Conservation (phyloP, 1,140 invertebrate species). For the Atta cephalotes region DNA sequence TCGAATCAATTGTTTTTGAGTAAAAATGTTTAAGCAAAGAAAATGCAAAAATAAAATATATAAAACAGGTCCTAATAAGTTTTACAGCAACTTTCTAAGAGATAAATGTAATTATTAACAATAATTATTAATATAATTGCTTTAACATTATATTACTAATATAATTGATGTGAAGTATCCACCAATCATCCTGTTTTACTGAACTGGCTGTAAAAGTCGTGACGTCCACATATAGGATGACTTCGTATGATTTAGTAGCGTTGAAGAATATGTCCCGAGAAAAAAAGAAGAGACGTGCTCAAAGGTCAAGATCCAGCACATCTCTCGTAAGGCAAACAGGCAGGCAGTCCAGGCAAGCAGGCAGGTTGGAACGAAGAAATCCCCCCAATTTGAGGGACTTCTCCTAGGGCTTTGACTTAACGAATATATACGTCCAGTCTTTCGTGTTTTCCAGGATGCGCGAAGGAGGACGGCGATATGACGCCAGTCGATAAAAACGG, state of each 20-base stretch:
- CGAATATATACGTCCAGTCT: slow-evolving; percentile 84
- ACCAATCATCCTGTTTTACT: neutral
- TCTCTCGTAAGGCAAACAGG: slow-evolving; percentile 32
- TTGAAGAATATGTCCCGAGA: neutral
- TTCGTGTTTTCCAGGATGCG: slow-evolving; percentile 66
- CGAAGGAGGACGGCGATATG: slow-evolving; percentile 59
- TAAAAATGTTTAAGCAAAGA: neutral
- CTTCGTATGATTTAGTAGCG: slow-evolving; percentile 44
- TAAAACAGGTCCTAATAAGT: neutral
- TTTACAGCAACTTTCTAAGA: neutral
- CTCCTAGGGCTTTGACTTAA: slow-evolving; percentile 82
- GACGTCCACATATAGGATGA: neutral
- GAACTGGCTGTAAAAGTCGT: neutral
- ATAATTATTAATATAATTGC: neutral
- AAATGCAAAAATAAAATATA: neutral
- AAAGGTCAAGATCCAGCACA: slow-evolving; percentile 71
- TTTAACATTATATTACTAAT: neutral
- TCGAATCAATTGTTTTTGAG: neutral
- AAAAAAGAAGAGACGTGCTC: slow-evolving; percentile 5
- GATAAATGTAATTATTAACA: slow-evolving; percentile 10
- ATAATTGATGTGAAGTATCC: neutral
- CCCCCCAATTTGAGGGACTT: slow-evolving; percentile 84
- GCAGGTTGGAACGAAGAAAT: slow-evolving; percentile 70
- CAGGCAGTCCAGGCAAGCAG: neutral
- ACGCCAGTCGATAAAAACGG: slow-evolving; percentile 29